phyloP scores from a whole-genome alignment of 2,797 vertebrate genomes.

The Odontamblyopus lacepedii region DNA sequence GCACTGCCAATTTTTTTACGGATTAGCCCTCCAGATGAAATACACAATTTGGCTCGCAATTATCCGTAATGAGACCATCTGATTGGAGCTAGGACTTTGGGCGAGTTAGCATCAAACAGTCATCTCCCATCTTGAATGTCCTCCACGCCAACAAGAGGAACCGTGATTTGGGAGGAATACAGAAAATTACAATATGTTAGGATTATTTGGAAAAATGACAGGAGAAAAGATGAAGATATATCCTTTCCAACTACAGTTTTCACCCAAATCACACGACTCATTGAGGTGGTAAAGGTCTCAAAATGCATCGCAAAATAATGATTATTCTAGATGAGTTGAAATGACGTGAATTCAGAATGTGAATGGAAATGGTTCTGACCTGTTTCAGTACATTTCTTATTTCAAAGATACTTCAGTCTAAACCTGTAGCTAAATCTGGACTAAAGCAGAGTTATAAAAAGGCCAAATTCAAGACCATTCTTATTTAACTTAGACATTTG shows the following conservation, averaged over 20 bases:
- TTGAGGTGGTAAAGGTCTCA: background rate
- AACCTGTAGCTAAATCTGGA: background rate
- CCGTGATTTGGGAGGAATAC: background rate
- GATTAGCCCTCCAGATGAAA: slow-evolving; percentile 17
- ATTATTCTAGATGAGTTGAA: background rate
- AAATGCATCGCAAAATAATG: background rate
- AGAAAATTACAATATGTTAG: background rate
- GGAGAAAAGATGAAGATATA: background rate
- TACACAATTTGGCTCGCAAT: slow-evolving; percentile 7
- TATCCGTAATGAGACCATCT: slow-evolving; percentile 3
- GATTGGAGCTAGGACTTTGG: background rate
- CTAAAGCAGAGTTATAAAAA: background rate
- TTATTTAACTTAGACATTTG: no score
- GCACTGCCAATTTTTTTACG: background rate
- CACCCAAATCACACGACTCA: background rate
- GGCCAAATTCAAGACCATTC: background rate
- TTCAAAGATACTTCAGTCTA: background rate
- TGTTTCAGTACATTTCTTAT: background rate
- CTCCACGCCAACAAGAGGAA: background rate
- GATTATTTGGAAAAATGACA: background rate
- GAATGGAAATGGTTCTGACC: background rate
- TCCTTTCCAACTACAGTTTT: no score
- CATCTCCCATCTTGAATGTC: slow-evolving; percentile 2
- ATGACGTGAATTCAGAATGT: background rate
- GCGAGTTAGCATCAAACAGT: background rate